Evolutionary conservation across 2,797 vertebrate species (phyloP).

Genomic region (Aplochiton taeniatus): DNA sequence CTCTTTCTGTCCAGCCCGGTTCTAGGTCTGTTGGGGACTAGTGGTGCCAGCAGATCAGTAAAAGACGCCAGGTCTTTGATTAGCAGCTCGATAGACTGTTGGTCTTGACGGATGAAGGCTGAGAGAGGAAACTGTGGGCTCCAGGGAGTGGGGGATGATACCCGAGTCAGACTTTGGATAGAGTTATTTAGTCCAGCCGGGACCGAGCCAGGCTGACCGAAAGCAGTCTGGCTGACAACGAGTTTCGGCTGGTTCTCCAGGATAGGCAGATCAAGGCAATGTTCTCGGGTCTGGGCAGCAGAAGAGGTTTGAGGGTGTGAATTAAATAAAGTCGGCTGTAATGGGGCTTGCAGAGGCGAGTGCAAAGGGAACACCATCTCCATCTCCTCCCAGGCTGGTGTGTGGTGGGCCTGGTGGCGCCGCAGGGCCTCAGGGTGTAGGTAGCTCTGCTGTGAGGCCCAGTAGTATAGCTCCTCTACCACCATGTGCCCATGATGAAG

Average conservation of each 20-base stretch:
- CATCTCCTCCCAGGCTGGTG: constrained; percentile 45
- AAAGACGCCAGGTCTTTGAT: constrained; percentile 61
- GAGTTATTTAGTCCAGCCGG: neutral
- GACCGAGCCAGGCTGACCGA: neutral
- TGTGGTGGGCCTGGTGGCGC: neutral
- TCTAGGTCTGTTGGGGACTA: constrained; percentile 36
- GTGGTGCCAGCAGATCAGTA: constrained; percentile 55
- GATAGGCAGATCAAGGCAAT: neutral
- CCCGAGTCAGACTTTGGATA: too few species aligned
- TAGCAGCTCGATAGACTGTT: constrained; percentile 33
- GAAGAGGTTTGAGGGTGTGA: neutral
- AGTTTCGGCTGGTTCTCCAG: neutral
- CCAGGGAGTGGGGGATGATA: neutral
- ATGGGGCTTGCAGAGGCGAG: neutral
- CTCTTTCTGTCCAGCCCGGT: constrained; percentile 17
- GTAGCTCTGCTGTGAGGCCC: constrained; percentile 51
- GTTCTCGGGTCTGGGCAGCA: neutral
- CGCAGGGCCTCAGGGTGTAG: constrained; percentile 18
- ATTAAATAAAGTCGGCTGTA: neutral
- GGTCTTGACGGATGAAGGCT: constrained; percentile 40
- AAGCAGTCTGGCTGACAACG: neutral
- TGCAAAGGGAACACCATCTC: constrained; percentile 19
- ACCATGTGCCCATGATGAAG: constrained; percentile 53
- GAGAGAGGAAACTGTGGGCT: constrained; percentile 33
- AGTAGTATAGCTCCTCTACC: constrained; percentile 55